phyloP scores from a whole-genome alignment of 2,797 vertebrate species.

The Antrozous pallidus region DNA sequence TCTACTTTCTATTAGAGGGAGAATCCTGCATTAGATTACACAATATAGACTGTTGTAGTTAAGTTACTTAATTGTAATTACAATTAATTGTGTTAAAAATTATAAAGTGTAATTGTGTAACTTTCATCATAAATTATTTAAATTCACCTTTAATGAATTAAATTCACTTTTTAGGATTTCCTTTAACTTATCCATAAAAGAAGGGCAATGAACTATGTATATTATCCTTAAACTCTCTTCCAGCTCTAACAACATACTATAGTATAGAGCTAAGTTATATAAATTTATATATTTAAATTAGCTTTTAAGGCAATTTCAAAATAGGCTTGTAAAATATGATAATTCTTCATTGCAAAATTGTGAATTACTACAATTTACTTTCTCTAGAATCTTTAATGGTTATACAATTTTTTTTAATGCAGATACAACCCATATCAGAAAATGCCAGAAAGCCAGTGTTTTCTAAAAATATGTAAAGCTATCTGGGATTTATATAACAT shows the following conservation, averaged over 20 bases:
- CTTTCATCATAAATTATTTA: background rate
- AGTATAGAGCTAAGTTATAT: background rate
- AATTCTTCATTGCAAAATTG: conserved; percentile 2
- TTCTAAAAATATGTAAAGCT: conserved; percentile 30
- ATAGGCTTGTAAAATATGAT: conserved; percentile 11
- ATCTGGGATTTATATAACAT: conserved; percentile 10
- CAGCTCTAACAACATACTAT: background rate
- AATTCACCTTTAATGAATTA: conserved; percentile 13
- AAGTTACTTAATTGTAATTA: background rate
- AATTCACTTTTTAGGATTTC: conserved; percentile 27
- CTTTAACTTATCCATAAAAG: background rate
- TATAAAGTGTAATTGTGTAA: background rate
- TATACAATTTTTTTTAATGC: background rate
- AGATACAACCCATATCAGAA: background rate
- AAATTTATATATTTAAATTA: conserved; percentile 16
- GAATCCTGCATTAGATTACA: background rate
- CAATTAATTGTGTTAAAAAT: background rate
- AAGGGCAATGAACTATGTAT: background rate
- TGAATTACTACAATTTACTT: background rate
- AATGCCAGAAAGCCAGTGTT: background rate
- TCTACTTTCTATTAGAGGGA: background rate
- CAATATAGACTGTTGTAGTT: background rate
- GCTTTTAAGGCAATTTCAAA: conserved; percentile 40
- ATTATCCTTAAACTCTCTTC: background rate
- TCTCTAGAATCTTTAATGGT: background rate